Percentiles rank a stretch among this genome's conserved stretches.
Conservation (phyloP, 1,140 invertebrate species). For the Eurosta solidaginis region DNA sequence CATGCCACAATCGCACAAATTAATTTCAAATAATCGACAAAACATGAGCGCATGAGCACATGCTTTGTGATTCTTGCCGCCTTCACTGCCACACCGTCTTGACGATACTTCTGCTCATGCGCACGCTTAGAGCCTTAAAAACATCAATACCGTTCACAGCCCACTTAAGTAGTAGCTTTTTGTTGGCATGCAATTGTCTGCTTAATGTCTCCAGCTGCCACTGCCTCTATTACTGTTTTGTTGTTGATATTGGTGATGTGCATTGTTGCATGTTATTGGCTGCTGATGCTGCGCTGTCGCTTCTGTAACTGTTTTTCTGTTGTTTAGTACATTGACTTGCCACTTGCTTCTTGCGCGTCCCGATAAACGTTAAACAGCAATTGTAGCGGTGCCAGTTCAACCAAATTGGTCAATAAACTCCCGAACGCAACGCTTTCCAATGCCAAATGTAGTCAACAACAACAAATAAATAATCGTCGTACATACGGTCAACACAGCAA, state of each 20-base stretch:
- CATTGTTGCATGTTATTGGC: neutral
- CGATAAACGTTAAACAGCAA: conserved; percentile 24
- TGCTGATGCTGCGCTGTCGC: neutral
- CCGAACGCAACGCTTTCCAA: conserved; percentile 18
- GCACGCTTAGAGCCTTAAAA: no score
- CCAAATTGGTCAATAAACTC: conserved; percentile 27
- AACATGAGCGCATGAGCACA: conserved; percentile 13
- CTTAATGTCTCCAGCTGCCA: neutral
- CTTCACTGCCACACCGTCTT: neutral
- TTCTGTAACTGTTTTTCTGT: no score
- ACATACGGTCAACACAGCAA: neutral
- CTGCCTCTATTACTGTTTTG: no score
- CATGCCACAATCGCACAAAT: conserved; percentile 28
- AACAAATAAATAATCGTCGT: neutral
- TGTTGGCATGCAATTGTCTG: conserved; percentile 12
- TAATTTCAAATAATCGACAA: conserved; percentile 25
- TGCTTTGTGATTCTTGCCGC: neutral
- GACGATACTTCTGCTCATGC: neutral
- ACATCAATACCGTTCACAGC: no score
- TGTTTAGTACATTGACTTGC: conserved; percentile 20
- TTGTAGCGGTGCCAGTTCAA: conserved; percentile 21
- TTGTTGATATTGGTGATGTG: no score
- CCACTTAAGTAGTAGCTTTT: neutral
- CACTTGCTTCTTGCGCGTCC: conserved; percentile 7
- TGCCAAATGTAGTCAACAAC: conserved; percentile 3